Evolutionary conservation across 2,113 vertebrate genomes (phyloP), one percentile per base, ranked within the genome.

Genomic region (Spheniscus mendiculus): DNA sequence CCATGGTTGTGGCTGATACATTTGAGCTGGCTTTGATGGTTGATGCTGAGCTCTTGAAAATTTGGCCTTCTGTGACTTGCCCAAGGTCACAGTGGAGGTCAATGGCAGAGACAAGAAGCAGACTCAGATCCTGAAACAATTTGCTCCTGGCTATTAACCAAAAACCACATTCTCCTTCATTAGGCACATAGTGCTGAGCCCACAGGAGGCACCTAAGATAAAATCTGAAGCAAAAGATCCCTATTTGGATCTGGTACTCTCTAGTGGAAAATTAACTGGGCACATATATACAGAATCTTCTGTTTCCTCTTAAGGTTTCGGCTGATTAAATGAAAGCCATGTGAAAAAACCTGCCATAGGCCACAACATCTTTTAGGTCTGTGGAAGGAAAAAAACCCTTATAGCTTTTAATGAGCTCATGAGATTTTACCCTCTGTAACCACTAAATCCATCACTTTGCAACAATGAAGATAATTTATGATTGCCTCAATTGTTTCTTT

Each of bases 381-480:
- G 45, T 84, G 72, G 40, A 93, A 96, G 23, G 55, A 80, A 95
- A 92, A 93, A 93, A 34, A 13, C 58, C 73, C 73, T 95, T 93
- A 90, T 36, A 87, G 88, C 25, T 94, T 90, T 94, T 93, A 98
- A 97, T 95, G 85, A 83, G 91, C 61, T 97, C 97, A 73, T 96
- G 95, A 96, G 84, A 95, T 97, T 97, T 89, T 96, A 96, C 77
- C 87, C 71, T 97, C 84, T 89, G 80, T 94, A 96, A 93, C 83
- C 72, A 96, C 76, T 96, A 98, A 97, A 97, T 94, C 94, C 45
- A 96, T 90, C 83, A 93, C 76, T 96, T 96, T 89, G 92, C 92
- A 97, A 97, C 95, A 97, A 93, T 98, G 96, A 97, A 95, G 94
- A 86, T 93, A 96, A 98, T 96, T 97, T 95, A 97, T 63, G 94